Evolutionary conservation across 2,888 invertebrate genomes (phyloP).

Genomic region (Philonicus albiceps): DNA sequence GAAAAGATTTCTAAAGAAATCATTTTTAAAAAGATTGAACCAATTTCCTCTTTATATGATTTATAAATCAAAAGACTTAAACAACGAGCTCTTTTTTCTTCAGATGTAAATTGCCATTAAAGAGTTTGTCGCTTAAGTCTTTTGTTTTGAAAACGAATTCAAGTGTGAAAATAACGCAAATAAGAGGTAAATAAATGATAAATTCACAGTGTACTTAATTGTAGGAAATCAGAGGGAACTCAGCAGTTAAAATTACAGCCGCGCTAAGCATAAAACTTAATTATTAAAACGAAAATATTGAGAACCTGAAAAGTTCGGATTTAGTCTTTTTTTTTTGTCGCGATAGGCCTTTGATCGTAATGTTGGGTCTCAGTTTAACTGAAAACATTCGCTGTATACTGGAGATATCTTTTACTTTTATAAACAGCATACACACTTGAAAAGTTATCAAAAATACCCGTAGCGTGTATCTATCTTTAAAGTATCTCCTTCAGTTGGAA

Average conservation of each 20-base stretch:
- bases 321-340: neutral
- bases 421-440: neutral
- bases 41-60: neutral
- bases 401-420: neutral
- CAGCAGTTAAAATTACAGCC: neutral
- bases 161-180: neutral
- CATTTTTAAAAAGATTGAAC: no score
- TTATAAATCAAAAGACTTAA: neutral
- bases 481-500: conserved; percentile 6
- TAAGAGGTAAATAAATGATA: neutral
- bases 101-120: neutral
- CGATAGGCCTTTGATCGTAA: neutral
- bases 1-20: no score
- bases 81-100: neutral
- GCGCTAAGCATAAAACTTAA: neutral
- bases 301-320: neutral
- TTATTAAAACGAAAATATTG: neutral
- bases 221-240: neutral
- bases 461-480: neutral
- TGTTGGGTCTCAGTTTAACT: neutral
- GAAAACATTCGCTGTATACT: neutral
- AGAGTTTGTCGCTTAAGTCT: conserved; percentile 23
- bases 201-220: neutral
- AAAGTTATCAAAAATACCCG: neutral
- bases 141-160: neutral